Conservation (phyloP, 2,113 vertebrate species). For the Macquaria australasica region DNA sequence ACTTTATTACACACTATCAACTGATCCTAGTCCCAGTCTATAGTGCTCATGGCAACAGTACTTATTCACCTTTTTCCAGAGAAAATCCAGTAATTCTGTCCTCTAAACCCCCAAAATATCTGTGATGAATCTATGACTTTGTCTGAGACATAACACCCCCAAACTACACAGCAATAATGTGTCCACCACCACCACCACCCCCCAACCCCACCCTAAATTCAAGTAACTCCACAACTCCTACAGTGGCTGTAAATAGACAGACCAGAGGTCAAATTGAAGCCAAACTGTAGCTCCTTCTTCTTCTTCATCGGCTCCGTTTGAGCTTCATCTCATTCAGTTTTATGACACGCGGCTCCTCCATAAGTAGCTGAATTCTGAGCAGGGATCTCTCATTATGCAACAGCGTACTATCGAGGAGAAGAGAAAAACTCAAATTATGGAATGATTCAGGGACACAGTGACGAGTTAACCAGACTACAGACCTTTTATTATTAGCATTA, state of each 20-base stretch:
- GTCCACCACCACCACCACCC: no score
- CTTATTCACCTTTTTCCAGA: background rate
- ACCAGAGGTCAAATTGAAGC: background rate
- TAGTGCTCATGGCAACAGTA: background rate
- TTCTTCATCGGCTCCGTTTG: background rate
- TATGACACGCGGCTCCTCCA: background rate
- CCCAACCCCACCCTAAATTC: no score
- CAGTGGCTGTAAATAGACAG: background rate
- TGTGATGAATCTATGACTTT: no score
- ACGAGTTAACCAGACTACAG: background rate
- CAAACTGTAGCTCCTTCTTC: background rate
- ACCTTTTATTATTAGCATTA: background rate
- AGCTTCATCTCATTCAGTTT: background rate
- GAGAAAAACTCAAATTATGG: background rate
- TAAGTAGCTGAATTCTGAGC: background rate
- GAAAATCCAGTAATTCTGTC: no score
- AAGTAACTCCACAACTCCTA: no score
- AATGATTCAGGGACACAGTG: background rate
- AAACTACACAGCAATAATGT: no score
- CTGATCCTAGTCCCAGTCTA: no score
- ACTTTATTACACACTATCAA: no score
- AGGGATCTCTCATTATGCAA: background rate
- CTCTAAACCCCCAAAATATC: no score
- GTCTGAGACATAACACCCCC: no score
- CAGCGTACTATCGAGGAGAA: background rate